Percentiles rank a stretch among this genome's conserved stretches.
Conservation (phyloP, 2,113 vertebrate species). For the Aleadryas rufinucha region DNA sequence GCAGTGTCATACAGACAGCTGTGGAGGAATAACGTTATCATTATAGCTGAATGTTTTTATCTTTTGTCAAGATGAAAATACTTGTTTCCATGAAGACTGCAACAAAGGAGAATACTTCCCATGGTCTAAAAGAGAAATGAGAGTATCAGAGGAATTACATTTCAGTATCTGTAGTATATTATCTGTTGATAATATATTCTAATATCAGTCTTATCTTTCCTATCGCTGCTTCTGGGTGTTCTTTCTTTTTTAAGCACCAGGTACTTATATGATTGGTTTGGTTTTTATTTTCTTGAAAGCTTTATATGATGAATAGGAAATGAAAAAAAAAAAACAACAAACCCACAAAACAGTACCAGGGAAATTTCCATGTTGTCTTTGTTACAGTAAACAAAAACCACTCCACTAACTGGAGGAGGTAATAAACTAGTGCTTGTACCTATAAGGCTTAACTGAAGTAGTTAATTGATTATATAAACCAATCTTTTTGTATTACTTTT, state of each 20-base stretch:
- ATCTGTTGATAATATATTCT: neutral
- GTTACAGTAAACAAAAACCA: neutral
- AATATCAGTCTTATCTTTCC: neutral
- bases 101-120: neutral
- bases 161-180: too few relatives aligned
- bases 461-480: neutral
- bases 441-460: neutral
- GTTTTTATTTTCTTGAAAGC: neutral
- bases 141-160: neutral
- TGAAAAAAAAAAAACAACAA: fast-evolving
- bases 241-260: neutral
- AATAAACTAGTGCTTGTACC: neutral
- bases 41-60: neutral
- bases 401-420: neutral
- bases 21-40: neutral
- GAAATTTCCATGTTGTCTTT: neutral
- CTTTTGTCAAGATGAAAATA: neutral
- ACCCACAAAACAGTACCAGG: neutral
- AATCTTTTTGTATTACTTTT: neutral
- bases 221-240: neutral
- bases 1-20: neutral
- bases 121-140: neutral
- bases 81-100: neutral
- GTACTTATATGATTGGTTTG: neutral
- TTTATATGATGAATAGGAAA: neutral